phyloP scores from a whole-genome alignment of 2,888 invertebrate genomes.

The Lycaena phlaeas region DNA sequence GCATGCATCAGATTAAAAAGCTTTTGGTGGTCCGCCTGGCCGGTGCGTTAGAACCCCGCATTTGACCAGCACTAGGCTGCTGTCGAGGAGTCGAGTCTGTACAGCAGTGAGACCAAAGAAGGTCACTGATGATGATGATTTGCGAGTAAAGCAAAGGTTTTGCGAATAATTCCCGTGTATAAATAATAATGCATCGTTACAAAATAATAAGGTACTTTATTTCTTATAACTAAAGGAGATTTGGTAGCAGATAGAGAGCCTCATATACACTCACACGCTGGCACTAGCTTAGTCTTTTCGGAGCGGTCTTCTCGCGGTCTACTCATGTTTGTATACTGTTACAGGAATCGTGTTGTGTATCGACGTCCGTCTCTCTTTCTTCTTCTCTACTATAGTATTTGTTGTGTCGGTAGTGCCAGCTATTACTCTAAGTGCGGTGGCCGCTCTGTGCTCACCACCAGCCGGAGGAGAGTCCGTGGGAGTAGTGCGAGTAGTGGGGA shows the following conservation, averaged over 20 bases:
- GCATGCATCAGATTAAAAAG: too few species aligned
- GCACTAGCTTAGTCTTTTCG: background rate
- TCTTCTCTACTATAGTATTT: too few species aligned
- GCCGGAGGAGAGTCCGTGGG: conserved; percentile 24
- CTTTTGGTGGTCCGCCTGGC: too few species aligned
- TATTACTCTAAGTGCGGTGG: background rate
- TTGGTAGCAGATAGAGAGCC: conserved; percentile 17
- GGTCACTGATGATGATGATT: too few species aligned
- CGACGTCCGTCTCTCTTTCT: too few species aligned
- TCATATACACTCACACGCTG: conserved; percentile 11
- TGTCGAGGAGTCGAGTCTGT: too few species aligned
- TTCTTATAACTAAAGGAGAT: conserved; percentile 17
- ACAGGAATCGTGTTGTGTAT: too few species aligned
- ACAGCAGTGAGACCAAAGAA: too few species aligned
- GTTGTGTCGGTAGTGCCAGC: background rate
- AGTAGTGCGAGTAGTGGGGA: conserved; percentile 22
- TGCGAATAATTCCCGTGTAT: too few species aligned
- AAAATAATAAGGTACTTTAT: conserved; percentile 13
- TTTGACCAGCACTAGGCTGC: too few species aligned
- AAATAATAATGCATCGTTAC: background rate
- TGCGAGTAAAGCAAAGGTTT: too few species aligned
- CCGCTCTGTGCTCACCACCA: conserved; percentile 34
- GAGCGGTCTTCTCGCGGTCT: background rate
- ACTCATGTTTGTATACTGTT: background rate
- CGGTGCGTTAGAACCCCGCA: too few species aligned